Conservation (phyloP, 2,888 invertebrate genomes). For the Ypsolopha scabrella region DNA sequence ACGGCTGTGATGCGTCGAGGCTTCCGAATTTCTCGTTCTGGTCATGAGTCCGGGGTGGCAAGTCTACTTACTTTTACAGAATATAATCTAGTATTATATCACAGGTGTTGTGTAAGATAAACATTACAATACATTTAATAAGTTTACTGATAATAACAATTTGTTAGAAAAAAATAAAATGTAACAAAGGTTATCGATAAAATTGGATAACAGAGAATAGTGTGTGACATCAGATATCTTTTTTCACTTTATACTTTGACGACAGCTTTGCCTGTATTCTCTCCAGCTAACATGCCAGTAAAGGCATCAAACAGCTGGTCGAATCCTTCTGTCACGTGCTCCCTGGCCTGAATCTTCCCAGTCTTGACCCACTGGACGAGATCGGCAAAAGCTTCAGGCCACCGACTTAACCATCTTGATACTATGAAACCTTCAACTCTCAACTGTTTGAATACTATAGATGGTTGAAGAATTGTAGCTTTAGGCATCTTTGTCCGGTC, state of each 20-base stretch:
- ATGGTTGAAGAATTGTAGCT: slow-evolving; percentile 42
- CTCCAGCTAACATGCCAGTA: slow-evolving; percentile 61
- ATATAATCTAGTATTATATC: too few relatives aligned
- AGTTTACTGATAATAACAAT: too few relatives aligned
- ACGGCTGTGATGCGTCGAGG: too few relatives aligned
- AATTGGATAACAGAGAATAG: too few relatives aligned
- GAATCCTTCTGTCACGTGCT: slow-evolving; percentile 73
- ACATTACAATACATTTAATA: too few relatives aligned
- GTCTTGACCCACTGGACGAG: slow-evolving; percentile 65
- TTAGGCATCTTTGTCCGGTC: slow-evolving; percentile 7
- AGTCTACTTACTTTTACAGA: too few relatives aligned
- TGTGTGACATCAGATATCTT: neutral
- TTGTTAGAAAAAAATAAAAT: too few relatives aligned
- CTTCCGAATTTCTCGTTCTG: too few relatives aligned
- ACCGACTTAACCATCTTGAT: slow-evolving; percentile 54
- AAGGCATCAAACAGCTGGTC: slow-evolving; percentile 74
- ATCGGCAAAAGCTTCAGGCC: slow-evolving; percentile 62
- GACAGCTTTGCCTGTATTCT: slow-evolving; percentile 65
- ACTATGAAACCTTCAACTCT: slow-evolving; percentile 66
- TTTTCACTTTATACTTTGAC: slow-evolving; percentile 16
- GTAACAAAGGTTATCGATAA: too few relatives aligned
- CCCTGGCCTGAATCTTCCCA: slow-evolving; percentile 72
- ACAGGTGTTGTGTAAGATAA: too few relatives aligned
- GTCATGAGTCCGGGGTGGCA: too few relatives aligned
- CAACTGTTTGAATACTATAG: slow-evolving; percentile 58